Evolutionary conservation across 2,797 vertebrate species (phyloP).

Genomic region (Chelonia mydas): DNA sequence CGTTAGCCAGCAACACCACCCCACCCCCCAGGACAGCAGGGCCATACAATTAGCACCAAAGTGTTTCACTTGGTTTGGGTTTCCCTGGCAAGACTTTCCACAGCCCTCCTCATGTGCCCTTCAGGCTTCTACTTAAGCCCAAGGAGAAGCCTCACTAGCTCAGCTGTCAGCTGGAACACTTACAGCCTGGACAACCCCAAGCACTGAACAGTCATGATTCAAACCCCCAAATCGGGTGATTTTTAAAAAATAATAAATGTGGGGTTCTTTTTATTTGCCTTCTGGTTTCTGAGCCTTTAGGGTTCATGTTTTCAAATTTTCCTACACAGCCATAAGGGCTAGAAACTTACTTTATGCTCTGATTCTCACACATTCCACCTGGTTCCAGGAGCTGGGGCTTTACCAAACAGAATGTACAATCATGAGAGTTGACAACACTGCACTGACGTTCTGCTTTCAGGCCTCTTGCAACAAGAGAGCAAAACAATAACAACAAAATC

Average conservation of each 20-base stretch:
- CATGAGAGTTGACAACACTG: not conserved
- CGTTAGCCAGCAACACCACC: not conserved
- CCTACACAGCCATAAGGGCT: rapidly evolving
- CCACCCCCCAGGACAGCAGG: not conserved
- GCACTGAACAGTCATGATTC: not conserved
- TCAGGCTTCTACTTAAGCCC: not conserved
- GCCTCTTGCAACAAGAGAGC: not conserved
- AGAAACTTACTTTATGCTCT: not conserved
- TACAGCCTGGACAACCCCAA: not conserved
- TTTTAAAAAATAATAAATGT: not conserved
- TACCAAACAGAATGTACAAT: not conserved
- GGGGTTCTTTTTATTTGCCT: not conserved
- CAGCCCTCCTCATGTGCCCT: not conserved
- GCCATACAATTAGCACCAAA: not conserved
- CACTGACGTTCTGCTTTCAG: not conserved
- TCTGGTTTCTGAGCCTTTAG: not conserved
- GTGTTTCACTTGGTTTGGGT: not conserved
- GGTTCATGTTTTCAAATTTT: not conserved
- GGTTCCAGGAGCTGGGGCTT: not conserved
- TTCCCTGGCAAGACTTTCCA: not conserved
- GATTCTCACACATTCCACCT: not conserved
- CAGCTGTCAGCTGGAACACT: not conserved
- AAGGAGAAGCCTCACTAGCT: not conserved
- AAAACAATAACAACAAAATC: not conserved
- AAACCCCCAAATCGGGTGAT: not conserved